Base-by-base conservation (phyloP, 2,797 vertebrate species). In the Chaenodraco wilsoni region DNA sequence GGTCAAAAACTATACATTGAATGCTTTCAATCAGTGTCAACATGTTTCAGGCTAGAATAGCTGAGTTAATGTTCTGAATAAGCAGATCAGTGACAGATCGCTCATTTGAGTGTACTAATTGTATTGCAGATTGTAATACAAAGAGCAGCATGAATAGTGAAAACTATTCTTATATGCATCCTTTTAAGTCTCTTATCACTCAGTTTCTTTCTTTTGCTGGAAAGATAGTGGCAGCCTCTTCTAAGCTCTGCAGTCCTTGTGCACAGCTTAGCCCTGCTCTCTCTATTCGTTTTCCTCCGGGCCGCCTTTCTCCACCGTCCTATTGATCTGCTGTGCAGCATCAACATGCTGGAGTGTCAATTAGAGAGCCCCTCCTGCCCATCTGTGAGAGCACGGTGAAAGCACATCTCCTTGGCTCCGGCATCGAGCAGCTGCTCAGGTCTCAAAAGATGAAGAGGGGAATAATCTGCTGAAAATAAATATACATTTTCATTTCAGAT, bases 281-380 rank as follows among this genome's bases (percentile, higher is more conserved):
- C 82, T 72, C 66, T 78, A 75, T 87, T 89, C 81, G 51, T 81
- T 88, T 79, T 89, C 77, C 88, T 87, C 71, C 23, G 77, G 74
- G 84, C 83, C 81, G 82, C 79, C 77, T 82, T 62, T 82, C 59
- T 84, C 81, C 81, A 82, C 83, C 86, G 86, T 54, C 37, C 83
- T 91, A 93, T 93, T 90, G 91, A 92, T 93, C 88, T 81, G 72
- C 87, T 79, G 83, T 82, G 83, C 77, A 84, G 85, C 88, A 81
- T 88, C 90, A 90, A 86, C 86, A 88, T 91, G 86, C 87, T 86
- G 72, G 85, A 90, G 87, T 90, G 91, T 91, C 90, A 92, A 91
- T 93, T 91, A 92, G 89, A 86, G 78, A 80, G 74, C 74, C 69
- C 84, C 85, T 88, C 87, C 87, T 89, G 74, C 66, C 88, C 88